phyloP scores from a whole-genome alignment of 2,888 invertebrate genomes.

The Melanostoma scalare region DNA sequence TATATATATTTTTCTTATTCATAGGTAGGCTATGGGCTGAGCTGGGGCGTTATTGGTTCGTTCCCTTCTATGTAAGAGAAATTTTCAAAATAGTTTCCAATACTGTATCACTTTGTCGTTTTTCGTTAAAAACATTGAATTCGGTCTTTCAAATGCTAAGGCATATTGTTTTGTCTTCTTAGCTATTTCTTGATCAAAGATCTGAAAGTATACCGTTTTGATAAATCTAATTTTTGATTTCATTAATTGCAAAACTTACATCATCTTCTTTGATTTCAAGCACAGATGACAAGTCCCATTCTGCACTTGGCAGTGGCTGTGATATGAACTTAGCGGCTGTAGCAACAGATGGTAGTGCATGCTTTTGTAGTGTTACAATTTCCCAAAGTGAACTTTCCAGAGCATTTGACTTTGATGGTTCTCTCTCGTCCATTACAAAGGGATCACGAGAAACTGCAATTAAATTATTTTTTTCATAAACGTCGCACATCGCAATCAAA shows the following conservation, averaged over 20 bases:
- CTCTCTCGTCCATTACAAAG: slow-evolving; percentile 91
- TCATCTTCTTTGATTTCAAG: slow-evolving; percentile 87
- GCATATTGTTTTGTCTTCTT: slow-evolving; percentile 89
- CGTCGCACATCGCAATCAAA: slow-evolving; percentile 41
- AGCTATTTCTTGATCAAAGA: slow-evolving; percentile 90
- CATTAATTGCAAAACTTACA: slow-evolving; percentile 79
- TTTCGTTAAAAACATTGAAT: slow-evolving; percentile 84
- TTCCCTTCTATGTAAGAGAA: neutral
- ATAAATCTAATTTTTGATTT: neutral
- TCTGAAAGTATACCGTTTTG: slow-evolving; percentile 80
- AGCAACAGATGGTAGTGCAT: slow-evolving; percentile 88
- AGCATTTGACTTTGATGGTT: slow-evolving; percentile 91
- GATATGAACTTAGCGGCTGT: slow-evolving; percentile 88
- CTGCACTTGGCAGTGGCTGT: slow-evolving; percentile 86
- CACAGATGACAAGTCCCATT: slow-evolving; percentile 87
- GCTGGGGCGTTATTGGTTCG: slow-evolving; percentile 34
- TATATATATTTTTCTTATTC: slow-evolving; percentile 44
- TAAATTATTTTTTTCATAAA: slow-evolving; percentile 21
- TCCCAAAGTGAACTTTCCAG: slow-evolving; percentile 97
- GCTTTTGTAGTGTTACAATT: slow-evolving; percentile 89
- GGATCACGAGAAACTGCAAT: slow-evolving; percentile 86
- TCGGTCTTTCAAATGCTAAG: slow-evolving; percentile 89
- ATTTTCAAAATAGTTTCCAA: slow-evolving; percentile 83
- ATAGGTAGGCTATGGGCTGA: slow-evolving; percentile 50
- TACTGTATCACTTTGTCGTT: slow-evolving; percentile 87